Percentiles rank a stretch among this genome's conserved stretches.
phyloP scores from a whole-genome alignment of 2,888 invertebrate genomes.

The Camponotus fellah region DNA sequence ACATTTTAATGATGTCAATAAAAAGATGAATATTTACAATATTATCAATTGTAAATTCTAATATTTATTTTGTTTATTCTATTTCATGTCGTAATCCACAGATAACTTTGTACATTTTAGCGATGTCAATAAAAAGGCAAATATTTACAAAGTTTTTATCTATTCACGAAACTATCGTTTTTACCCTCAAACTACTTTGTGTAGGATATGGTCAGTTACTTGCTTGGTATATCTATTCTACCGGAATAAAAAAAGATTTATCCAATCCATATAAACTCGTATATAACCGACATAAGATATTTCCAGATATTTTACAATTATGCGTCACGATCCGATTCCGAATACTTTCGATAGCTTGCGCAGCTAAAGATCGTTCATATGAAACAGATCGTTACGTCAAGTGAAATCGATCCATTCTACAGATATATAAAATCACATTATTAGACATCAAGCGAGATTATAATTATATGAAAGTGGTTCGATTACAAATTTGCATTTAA shows the following conservation, averaged over 20 bases:
- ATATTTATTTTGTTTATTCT: not conserved
- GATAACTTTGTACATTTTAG: not conserved
- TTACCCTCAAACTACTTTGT: not conserved
- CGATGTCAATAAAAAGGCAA: conserved; percentile 1
- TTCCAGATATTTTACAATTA: conserved; percentile 13
- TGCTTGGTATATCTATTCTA: conserved; percentile 38
- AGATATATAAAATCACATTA: conserved; percentile 1
- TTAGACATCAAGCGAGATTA: not conserved
- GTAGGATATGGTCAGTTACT: conserved; percentile 20
- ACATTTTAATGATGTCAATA: not conserved
- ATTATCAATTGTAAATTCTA: not conserved
- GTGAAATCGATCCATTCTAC: conserved; percentile 26
- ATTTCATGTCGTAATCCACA: not conserved
- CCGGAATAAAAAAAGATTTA: conserved; percentile 44
- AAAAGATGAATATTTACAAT: not conserved
- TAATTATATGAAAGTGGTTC: not conserved
- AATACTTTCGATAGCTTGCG: conserved; percentile 39
- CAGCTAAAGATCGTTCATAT: conserved; percentile 22
- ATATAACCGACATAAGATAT: conserved; percentile 31
- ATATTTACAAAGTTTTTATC: conserved; percentile 16
- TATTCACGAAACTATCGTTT: conserved; percentile 12
- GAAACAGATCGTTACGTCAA: conserved; percentile 11
- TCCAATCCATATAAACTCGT: conserved; percentile 45
- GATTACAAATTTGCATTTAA: not conserved
- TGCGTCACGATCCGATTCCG: conserved; percentile 44